Evolutionary conservation across 2,797 vertebrate species (phyloP).

Genomic region (Anguilla obscura): DNA sequence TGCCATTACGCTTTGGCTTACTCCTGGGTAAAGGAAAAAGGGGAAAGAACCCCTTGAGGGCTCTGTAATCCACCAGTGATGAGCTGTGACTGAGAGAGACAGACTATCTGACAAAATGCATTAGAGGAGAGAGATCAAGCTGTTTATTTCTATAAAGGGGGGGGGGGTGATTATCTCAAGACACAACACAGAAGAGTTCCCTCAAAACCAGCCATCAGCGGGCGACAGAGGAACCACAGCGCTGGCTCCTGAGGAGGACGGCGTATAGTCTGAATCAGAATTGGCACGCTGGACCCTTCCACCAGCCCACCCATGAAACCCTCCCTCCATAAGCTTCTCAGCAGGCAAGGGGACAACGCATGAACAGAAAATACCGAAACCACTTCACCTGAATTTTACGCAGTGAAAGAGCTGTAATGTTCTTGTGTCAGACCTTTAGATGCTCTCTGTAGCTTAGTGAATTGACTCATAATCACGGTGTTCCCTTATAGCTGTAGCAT

Average conservation of each 20-base stretch:
- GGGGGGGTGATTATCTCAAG: conserved; percentile 58
- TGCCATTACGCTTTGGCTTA: conserved; percentile 43
- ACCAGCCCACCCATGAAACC: not conserved
- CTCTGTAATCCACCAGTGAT: conserved; percentile 62
- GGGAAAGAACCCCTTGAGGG: conserved; percentile 51
- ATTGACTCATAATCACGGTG: not conserved
- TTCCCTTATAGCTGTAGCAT: not conserved
- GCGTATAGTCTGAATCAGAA: not conserved
- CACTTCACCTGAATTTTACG: not conserved
- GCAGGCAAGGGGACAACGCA: not conserved
- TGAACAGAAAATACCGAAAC: not conserved
- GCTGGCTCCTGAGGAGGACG: not conserved
- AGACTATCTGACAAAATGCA: conserved; percentile 63
- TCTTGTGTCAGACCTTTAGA: not conserved
- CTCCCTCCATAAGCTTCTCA: not conserved
- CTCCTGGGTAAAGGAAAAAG: conserved; percentile 46
- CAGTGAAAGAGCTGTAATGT: not conserved
- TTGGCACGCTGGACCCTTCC: not conserved
- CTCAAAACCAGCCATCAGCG: conserved; percentile 62
- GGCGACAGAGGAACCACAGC: conserved; percentile 51
- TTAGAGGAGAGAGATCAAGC: conserved; percentile 56
- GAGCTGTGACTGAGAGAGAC: conserved; percentile 59
- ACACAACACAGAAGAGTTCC: conserved; percentile 64
- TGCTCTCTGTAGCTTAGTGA: not conserved
- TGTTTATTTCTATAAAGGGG: conserved; percentile 19